phyloP scores from a whole-genome alignment of 2,888 invertebrate genomes.

The Ichneumoninae sp. region DNA sequence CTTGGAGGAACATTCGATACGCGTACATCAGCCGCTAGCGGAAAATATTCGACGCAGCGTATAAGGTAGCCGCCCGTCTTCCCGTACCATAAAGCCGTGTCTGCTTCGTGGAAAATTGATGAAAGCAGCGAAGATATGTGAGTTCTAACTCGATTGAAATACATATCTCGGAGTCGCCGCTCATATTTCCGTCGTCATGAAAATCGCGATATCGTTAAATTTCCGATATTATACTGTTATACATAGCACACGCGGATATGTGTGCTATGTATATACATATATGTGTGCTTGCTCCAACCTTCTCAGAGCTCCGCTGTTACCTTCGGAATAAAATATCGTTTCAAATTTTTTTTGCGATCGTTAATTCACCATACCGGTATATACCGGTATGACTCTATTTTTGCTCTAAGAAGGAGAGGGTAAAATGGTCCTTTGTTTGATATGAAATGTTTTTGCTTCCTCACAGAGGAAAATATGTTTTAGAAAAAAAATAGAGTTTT shows the following conservation, averaged over 20 bases:
- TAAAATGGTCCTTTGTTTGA: no score
- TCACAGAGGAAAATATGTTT: no score
- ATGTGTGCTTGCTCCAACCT: neutral
- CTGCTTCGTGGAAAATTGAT: constrained; percentile 40
- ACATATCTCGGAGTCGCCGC: neutral
- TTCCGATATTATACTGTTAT: neutral
- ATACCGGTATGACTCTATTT: neutral
- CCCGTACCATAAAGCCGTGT: neutral
- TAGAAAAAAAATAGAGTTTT: no score
- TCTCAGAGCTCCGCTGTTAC: neutral
- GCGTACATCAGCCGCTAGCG: neutral
- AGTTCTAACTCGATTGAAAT: constrained; percentile 49
- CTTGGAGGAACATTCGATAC: neutral
- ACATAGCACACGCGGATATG: neutral
- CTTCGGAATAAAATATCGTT: neutral
- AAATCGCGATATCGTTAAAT: constrained; percentile 18
- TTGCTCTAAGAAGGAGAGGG: no score
- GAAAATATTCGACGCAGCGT: neutral
- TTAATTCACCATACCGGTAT: neutral
- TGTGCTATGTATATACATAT: no score
- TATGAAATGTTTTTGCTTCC: no score
- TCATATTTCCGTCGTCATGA: neutral
- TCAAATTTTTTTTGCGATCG: neutral
- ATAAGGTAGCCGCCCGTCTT: constrained; percentile 5
- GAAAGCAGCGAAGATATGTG: constrained; percentile 36